Base-by-base conservation (phyloP, 2,797 vertebrate genomes). In the Pipistrellus nathusii region DNA sequence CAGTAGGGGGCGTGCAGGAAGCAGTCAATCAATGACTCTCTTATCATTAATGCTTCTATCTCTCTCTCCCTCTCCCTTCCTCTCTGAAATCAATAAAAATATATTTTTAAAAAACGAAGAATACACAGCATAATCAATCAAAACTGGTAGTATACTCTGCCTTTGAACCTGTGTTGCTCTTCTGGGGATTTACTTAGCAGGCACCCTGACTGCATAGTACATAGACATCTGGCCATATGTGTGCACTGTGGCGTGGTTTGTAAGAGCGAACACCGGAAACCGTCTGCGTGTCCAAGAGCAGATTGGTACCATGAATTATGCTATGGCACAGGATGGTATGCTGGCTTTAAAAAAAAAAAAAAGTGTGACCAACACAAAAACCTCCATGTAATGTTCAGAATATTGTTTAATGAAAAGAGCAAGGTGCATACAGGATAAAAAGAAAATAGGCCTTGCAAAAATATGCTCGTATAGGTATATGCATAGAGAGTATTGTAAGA, bases 341-440 rank as follows among this genome's bases (percentile, higher is more conserved):
- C 83, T n/a, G 8, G 62, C 44, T 93, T 78, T 71, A 25, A 62
- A 35, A 35, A 35, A 38, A 38, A 88, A 69, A 88, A 64, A 69
- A 86, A 80, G 68, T 9, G 32, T 15, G 10, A 44, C 18, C 62
- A 88, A 55, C 41, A 73, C 12, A 46, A 68, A 88, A 48, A 71
- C 14, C 18, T 32, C 41, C 48, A 25, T 0, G 4, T 85, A 78
- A 68, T 68, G 30, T 69, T 68, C 85, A 80, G 57, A 84, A n/a
- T 46, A 30, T 17, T 17, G 1, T 23, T 13, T 69, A n/a, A 10
- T 25, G 14, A 57, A 69, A 55, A 80, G n/a, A 84, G 32, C 44
- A 75, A 83, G 21, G 32, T 68, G 17, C 13, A 17, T 51, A 44
- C 35, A 23, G 15, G 30, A 30, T 20, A 0, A 62, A 20, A 48